Evolutionary conservation across 2,113 vertebrate genomes (phyloP).

Genomic region (Ursus arctos): DNA sequence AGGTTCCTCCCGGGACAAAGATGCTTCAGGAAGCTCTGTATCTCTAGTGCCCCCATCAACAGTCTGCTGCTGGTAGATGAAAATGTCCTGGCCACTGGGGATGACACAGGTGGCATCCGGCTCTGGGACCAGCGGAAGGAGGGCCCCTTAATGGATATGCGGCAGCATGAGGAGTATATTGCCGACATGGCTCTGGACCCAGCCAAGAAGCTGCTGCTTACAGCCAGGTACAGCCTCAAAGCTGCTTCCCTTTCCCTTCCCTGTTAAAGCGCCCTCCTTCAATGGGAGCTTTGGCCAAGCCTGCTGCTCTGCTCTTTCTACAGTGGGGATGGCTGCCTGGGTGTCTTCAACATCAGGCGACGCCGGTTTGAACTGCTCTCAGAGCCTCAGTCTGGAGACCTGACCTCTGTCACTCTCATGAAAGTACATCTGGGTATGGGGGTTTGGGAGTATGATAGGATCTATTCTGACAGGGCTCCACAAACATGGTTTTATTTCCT

Average conservation of each 20-base stretch:
- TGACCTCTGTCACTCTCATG: conserved; percentile 94
- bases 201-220: conserved; percentile 94
- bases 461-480: fast-evolving
- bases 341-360: conserved; percentile 94
- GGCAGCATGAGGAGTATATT: conserved; percentile 97
- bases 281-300: not conserved
- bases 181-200: conserved; percentile 93
- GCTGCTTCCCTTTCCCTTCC: too few species aligned
- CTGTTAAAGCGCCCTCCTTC: not conserved
- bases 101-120: conserved; percentile 93
- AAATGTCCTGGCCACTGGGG: conserved; percentile 95
- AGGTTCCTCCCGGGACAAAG: not conserved
- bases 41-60: conserved; percentile 90
- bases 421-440: conserved; percentile 87
- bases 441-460: not conserved
- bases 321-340: conserved; percentile 97
- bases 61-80: conserved; percentile 94
- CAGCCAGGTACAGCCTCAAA: conserved; percentile 89
- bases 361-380: conserved; percentile 96
- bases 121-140: conserved; percentile 97
- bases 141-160: conserved; percentile 93
- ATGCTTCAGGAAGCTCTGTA: not conserved
- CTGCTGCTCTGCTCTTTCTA: not conserved
- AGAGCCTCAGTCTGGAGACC: conserved; percentile 94
- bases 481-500: not conserved